Evolutionary conservation across 2,888 invertebrate species (phyloP), one percentile per base, ranked within the genome.

Genomic region (Zygaena filipendulae): DNA sequence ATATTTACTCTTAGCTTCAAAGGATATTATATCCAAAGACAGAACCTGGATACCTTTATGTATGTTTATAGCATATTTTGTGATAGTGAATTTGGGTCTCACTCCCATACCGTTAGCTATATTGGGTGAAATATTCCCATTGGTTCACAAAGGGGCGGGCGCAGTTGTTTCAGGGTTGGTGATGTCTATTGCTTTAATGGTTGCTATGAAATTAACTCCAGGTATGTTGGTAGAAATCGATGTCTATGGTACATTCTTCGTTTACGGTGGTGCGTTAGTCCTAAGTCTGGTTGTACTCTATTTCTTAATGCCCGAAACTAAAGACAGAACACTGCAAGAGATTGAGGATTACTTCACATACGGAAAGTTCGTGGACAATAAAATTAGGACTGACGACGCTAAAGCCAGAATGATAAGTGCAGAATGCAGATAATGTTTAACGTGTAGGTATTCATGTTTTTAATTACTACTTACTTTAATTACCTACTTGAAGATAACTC

Each of bases 71-170:
- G 12, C 51, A 1, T 70, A 58, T 33, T 64, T 66, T 23, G 42
- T 66, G 10, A 32, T 68, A 10, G 49, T 49, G 0, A 72, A 69
- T 36, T 50, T 70, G 11, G 72, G 70, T 2, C 62, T 66, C 27
- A 57, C 63, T 4, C 55, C 64, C 1, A 63, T 71, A 28, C 59
- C 71, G 2, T 32, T 66, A 9, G 56, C 59, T 2, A 45, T 71
- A 8, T 32, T 66, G 13, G 72, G 72, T 0, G 72, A 72, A 39
- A 32, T 71, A 3, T 61, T 59, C 20, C 71, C 71, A 0, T 46
- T 71, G 21, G 53, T 45, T 1, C 62, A 69, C 28, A 56, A 59
- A 41, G 59, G 56, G 4, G 49, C 49, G 2, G 69, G 67, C 0
- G 46, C 56, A 6, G 37, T 52, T 0, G 35, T 52, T 0, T 39